A percentile compares a stretch with the other conserved stretches of the same genome.
Conservation (phyloP, 1,140 invertebrate species). For the Papilio xuthus region DNA sequence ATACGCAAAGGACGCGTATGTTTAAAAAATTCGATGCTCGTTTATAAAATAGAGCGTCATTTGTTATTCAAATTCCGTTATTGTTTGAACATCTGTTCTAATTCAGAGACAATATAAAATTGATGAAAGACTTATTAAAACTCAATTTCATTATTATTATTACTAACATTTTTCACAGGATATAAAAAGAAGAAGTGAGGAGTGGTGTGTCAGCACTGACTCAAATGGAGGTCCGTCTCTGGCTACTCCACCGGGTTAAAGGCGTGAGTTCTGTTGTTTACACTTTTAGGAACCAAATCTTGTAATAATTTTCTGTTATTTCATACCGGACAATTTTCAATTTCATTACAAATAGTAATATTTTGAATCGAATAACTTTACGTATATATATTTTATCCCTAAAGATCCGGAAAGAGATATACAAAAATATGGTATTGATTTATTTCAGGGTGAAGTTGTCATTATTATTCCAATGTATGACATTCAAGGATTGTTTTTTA, state of each 20-base stretch:
- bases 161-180: too few relatives aligned
- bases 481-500: conserved; percentile 32
- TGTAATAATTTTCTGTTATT: too few relatives aligned
- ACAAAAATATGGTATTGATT: conserved; percentile 8
- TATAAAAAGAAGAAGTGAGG: too few relatives aligned
- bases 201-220: too few relatives aligned
- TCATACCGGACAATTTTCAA: too few relatives aligned
- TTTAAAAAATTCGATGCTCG: background rate
- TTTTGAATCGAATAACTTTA: background rate
- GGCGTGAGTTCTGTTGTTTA: too few relatives aligned
- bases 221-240: too few relatives aligned
- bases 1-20: background rate
- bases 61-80: conserved; percentile 10
- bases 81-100: conserved; percentile 12
- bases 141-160: background rate
- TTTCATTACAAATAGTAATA: too few relatives aligned
- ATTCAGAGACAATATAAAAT: background rate
- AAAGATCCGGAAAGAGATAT: background rate
- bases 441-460: conserved; percentile 16
- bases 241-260: too few relatives aligned
- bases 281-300: too few relatives aligned
- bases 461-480: conserved; percentile 33
- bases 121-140: background rate
- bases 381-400: background rate
- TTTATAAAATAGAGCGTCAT: background rate